phyloP scores from a whole-genome alignment of 2,888 invertebrate species.

The Tachina lurida region DNA sequence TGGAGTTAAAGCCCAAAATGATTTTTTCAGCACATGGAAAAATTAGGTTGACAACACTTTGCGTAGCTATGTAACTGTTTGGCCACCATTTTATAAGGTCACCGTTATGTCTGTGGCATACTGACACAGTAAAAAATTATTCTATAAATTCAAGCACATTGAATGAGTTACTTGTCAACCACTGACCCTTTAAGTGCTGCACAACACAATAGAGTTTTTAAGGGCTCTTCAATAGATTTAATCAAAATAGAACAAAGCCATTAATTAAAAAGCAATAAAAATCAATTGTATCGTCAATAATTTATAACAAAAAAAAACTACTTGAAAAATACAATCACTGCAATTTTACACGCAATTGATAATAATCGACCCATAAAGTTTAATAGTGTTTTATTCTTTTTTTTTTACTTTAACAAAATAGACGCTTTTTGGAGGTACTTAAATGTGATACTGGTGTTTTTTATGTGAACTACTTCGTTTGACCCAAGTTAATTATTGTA shows the following conservation, averaged over 20 bases:
- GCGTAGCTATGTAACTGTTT: not conserved
- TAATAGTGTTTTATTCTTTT: not conserved
- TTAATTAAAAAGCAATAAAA: constrained; percentile 53
- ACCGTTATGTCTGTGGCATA: constrained; percentile 37
- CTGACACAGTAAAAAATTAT: constrained; percentile 45
- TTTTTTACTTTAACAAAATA: not conserved
- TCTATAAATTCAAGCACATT: constrained; percentile 1
- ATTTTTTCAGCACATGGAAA: not conserved
- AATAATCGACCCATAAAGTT: constrained; percentile 24
- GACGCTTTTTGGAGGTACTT: not conserved
- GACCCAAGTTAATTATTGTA: constrained; percentile 46
- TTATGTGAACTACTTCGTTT: not conserved
- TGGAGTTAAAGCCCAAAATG: not conserved
- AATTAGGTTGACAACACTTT: not conserved
- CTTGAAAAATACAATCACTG: not conserved
- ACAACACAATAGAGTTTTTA: constrained; percentile 10
- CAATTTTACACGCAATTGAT: constrained; percentile 28
- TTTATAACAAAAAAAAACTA: constrained; percentile 29
- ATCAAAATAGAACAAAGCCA: constrained; percentile 41
- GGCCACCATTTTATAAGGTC: constrained; percentile 31
- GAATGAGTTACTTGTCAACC: constrained; percentile 19
- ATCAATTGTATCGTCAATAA: constrained; percentile 13
- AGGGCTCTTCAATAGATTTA: constrained; percentile 40
- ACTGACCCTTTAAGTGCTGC: constrained; percentile 23
- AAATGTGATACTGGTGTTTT: not conserved